A percentile compares a stretch with the other conserved stretches of the same genome.
These are phyloP conservation scores for Acanthopleura granulata DNA, from an alignment of 2,888 invertebrate species.

Conservation along the genomic window DNA sequence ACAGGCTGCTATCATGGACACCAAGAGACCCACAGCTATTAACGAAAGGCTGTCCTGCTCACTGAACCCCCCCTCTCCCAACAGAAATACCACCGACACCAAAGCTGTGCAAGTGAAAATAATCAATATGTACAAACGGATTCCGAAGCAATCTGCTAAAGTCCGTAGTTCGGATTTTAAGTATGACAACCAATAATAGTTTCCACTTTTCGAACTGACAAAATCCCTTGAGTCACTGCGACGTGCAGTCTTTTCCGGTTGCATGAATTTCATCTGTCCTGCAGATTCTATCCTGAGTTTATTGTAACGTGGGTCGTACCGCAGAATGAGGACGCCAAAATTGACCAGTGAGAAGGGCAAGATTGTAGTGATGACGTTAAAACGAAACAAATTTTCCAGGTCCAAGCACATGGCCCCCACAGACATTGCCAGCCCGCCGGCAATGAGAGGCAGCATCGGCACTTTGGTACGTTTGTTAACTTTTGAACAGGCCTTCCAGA, in stretches of 20 bases:
- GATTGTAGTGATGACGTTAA: slow-evolving; percentile 82
- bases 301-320: slow-evolving; percentile 74
- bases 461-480: slow-evolving; percentile 82
- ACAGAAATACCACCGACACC: not conserved
- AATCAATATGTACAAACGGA: slow-evolving; percentile 4
- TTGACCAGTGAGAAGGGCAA: slow-evolving; percentile 85
- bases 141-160: not conserved
- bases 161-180: not conserved
- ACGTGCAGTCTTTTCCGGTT: not conserved
- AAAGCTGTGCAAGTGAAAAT: not conserved
- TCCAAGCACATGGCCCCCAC: slow-evolving; percentile 86
- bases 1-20: not conserved
- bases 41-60: not conserved
- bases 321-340: slow-evolving; percentile 86
- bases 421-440: slow-evolving; percentile 52
- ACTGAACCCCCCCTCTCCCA: not conserved
- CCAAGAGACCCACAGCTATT: not conserved
- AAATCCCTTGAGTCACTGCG: not conserved
- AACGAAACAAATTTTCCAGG: slow-evolving; percentile 88
- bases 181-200: not conserved
- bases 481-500: slow-evolving; percentile 79
- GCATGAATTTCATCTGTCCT: not conserved
- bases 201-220: not conserved
- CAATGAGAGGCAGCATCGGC: slow-evolving; percentile 54
- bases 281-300: slow-evolving; percentile 30